Percentiles rank a stretch among this genome's conserved stretches.
phyloP scores from a whole-genome alignment of 2,797 vertebrate species.

The Pteropus rufus region DNA sequence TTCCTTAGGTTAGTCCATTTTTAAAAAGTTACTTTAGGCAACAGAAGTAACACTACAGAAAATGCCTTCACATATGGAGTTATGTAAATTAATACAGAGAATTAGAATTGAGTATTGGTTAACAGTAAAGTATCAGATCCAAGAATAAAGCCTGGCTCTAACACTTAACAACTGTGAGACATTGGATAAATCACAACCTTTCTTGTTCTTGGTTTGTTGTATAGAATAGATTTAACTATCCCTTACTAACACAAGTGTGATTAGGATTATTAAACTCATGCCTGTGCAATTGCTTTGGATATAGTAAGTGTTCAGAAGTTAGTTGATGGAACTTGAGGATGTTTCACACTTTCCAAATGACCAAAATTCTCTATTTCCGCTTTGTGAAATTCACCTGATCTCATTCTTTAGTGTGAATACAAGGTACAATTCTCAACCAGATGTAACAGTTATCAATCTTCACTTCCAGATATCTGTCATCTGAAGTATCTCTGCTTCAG shows the following conservation, averaged over 20 bases:
- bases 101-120: background rate
- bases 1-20: background rate
- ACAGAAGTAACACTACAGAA: background rate
- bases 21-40: background rate
- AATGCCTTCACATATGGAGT: background rate
- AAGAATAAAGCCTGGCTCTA: background rate
- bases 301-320: background rate
- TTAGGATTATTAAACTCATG: background rate
- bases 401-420: background rate
- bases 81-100: background rate
- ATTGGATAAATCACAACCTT: background rate
- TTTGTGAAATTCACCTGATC: background rate
- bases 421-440: background rate
- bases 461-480: background rate
- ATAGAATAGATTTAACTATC: background rate
- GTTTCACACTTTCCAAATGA: background rate
- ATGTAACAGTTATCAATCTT: background rate
- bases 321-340: background rate
- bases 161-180: background rate
- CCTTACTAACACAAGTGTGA: background rate
- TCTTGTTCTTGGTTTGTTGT: background rate
- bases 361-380: background rate
- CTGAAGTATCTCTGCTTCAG: background rate
- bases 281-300: background rate
- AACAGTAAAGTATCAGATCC: background rate